Evolutionary conservation across 2,113 vertebrate genomes (phyloP).

Genomic region (Daubentonia madagascariensis): DNA sequence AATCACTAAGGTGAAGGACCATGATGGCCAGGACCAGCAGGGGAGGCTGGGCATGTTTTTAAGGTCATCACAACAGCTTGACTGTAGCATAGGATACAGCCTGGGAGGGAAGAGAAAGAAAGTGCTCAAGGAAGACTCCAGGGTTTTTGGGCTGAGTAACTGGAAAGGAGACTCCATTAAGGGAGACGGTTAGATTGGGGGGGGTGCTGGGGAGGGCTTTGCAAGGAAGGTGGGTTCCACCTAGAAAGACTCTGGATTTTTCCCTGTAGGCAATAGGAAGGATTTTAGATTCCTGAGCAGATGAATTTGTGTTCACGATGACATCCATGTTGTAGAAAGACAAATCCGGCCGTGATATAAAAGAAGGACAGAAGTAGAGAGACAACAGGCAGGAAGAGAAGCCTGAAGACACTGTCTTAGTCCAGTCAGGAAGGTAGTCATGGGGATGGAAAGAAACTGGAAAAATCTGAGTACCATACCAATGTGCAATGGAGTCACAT

Average conservation of each 20-base stretch:
- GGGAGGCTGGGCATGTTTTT: background rate
- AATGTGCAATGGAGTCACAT: background rate
- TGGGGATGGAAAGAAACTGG: background rate
- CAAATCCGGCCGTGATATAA: background rate
- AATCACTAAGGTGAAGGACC: background rate
- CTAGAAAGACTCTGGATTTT: background rate
- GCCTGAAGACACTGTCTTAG: background rate
- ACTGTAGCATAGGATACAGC: background rate
- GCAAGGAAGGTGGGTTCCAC: background rate
- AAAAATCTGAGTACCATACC: background rate
- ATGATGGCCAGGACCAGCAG: too few species aligned
- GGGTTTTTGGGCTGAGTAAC: background rate
- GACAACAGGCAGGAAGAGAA: background rate
- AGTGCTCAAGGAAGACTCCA: background rate
- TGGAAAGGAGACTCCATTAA: background rate
- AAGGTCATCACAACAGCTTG: background rate
- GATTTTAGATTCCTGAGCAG: background rate
- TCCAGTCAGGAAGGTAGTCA: background rate
- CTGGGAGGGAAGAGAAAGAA: background rate
- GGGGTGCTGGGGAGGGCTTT: accelerated
- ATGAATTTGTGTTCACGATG: background rate
- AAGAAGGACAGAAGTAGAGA: background rate
- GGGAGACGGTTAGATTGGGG: too few species aligned
- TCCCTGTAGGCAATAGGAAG: background rate
- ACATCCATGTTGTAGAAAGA: background rate